Evolutionary conservation across 1,140 invertebrate species (phyloP).

Genomic region (Sminthurides bifidus): DNA sequence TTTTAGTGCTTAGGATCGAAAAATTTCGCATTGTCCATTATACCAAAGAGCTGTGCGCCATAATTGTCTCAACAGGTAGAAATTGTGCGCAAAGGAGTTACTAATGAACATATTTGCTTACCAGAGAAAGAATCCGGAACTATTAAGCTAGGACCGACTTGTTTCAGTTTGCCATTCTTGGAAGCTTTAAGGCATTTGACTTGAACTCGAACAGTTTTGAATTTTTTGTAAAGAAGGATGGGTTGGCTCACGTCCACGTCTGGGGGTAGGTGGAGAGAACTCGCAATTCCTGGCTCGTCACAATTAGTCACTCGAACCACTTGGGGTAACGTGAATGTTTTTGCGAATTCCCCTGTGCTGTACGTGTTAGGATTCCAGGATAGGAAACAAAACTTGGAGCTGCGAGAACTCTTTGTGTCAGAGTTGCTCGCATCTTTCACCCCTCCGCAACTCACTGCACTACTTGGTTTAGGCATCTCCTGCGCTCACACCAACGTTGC

Average conservation of each 20-base stretch:
- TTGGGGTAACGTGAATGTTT: constrained; percentile 30
- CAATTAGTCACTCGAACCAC: constrained; percentile 30
- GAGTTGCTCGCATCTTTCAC: constrained; percentile 3
- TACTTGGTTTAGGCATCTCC: no score
- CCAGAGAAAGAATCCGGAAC: constrained; percentile 37
- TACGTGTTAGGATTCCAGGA: constrained; percentile 30
- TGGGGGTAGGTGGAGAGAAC: constrained; percentile 21
- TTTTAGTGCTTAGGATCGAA: not conserved
- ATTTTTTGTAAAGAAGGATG: constrained; percentile 34
- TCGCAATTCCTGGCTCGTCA: constrained; percentile 21
- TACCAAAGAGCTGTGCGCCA: not conserved
- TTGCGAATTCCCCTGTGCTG: constrained; percentile 29
- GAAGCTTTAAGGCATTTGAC: constrained; percentile 33
- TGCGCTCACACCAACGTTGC: no score
- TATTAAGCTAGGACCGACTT: constrained; percentile 34
- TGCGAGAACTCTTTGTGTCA: constrained; percentile 22
- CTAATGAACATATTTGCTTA: constrained; percentile 17
- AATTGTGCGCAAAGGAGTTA: not conserved
- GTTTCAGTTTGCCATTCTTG: constrained; percentile 32
- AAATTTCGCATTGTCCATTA: not conserved
- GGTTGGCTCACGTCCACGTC: constrained; percentile 34
- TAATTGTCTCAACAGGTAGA: not conserved
- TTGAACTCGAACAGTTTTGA: constrained; percentile 33
- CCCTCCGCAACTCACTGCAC: no score
- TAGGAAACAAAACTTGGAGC: constrained; percentile 24